Base-by-base conservation (phyloP, 2,888 invertebrate genomes). In the Lasioglossum villosulum region DNA sequence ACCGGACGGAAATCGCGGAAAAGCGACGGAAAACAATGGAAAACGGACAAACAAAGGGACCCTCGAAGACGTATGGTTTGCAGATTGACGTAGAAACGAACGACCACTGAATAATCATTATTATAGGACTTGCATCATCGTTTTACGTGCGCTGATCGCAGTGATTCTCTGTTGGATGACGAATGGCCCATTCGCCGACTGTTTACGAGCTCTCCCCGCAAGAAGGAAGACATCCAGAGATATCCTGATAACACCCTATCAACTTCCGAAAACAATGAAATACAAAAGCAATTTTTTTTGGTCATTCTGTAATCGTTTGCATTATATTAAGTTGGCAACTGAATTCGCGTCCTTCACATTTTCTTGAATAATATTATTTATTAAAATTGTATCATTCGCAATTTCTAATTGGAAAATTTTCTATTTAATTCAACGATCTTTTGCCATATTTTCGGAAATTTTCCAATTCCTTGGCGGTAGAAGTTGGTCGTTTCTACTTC, bases 71-170 rank as follows among this genome's bases (percentile, higher is more conserved):
- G 82, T 74, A 88, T 82, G 82, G 77, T 79, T 88, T 66, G 74
- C 68, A 59, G 86, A 59, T 78, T 76, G 88, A 81, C 83, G 88
- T 79, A 88, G 81, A 73, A 88, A 83, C 82, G 85, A 86, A 89
- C 87, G 89, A 77, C 84, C 90, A 88, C 23, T 71, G 90, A 90
- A 90, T 90, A 88, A 23, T 78, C 89, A 92, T 92, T 92, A 89
- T 90, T 89, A 91, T 90, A 88, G 88, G 88, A 90, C 88, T 92
- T 92, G 91, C 91, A 89, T 91, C 87, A 91, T 90, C 87, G 75
- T 72, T 86, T 86, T 80, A 78, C 86, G 82, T 52, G 56, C 56
- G 56, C 27, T 30, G 59, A 30, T 48, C 63, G 59, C 68, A 42
- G 45, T 27, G 63, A 23, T 76, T 48, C 75, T 48, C 80, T 59